Evolutionary conservation across 2,113 vertebrate genomes (phyloP).

Genomic region (Etheostoma spectabile): DNA sequence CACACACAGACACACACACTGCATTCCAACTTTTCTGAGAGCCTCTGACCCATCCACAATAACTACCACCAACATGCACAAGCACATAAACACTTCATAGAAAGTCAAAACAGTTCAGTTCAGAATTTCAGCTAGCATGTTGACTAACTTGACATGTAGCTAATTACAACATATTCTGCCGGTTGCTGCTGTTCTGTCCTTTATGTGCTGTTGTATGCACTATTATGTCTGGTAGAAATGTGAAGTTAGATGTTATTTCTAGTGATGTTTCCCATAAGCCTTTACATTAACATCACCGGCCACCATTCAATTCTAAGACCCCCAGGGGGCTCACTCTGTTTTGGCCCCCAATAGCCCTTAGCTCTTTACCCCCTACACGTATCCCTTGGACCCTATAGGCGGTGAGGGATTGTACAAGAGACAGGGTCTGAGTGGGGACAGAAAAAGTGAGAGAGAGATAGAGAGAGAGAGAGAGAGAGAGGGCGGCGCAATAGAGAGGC

Average conservation of each 20-base stretch:
- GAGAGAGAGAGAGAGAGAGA: neutral
- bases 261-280: constrained; percentile 54
- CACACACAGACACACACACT: neutral
- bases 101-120: constrained; percentile 12
- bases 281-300: constrained; percentile 61
- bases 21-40: neutral
- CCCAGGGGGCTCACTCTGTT: constrained; percentile 69
- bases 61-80: constrained; percentile 1
- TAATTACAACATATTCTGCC: constrained; percentile 28
- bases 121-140: constrained; percentile 25
- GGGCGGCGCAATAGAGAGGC: constrained; percentile 72
- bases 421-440: constrained; percentile 51
- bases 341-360: constrained; percentile 63
- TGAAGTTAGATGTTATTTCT: constrained; percentile 53
- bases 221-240: constrained; percentile 36
- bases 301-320: constrained; percentile 70
- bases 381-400: constrained; percentile 71
- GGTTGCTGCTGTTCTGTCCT: constrained; percentile 39
- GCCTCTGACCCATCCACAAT: neutral
- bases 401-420: constrained; percentile 72
- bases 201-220: constrained; percentile 19
- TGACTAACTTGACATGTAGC: constrained; percentile 23
- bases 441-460: neutral
- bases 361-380: constrained; percentile 73
- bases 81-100: neutral